phyloP scores from a whole-genome alignment of 2,797 vertebrate species.

The Platalea minor region DNA sequence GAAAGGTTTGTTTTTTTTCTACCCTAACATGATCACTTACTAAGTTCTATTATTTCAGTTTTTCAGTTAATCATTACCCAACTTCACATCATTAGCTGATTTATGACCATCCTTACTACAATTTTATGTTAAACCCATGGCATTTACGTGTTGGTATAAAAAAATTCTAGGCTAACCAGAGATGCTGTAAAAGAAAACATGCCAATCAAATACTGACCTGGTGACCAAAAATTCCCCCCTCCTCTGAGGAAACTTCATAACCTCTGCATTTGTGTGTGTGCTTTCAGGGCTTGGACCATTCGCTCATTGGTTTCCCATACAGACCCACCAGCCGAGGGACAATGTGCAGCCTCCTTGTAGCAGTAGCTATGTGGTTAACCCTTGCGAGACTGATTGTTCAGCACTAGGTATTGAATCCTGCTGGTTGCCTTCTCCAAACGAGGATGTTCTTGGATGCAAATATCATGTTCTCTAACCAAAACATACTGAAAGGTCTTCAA shows the following conservation, averaged over 20 bases:
- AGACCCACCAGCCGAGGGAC: background rate
- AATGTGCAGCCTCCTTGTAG: background rate
- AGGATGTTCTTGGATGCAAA: fast-evolving
- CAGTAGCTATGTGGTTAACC: background rate
- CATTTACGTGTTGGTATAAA: background rate
- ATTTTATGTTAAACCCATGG: background rate
- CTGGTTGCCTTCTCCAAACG: no score
- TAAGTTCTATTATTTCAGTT: background rate
- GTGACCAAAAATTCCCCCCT: background rate
- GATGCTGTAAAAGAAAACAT: background rate
- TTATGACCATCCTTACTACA: background rate
- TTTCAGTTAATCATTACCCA: background rate
- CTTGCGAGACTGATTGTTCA: background rate
- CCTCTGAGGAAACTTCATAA: background rate
- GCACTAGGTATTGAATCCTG: background rate
- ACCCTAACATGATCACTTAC: background rate
- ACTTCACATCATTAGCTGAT: background rate
- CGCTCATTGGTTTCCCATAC: background rate
- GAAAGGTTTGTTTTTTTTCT: background rate
- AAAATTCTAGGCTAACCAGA: background rate
- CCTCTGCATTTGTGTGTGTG: background rate
- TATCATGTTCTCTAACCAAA: background rate
- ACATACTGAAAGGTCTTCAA: background rate
- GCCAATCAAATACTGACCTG: fast-evolving
- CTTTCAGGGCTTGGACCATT: background rate